Evolutionary conservation across 2,113 vertebrate species (phyloP), one percentile per base, ranked within the genome.

Genomic region (Oryzias javanicus): DNA sequence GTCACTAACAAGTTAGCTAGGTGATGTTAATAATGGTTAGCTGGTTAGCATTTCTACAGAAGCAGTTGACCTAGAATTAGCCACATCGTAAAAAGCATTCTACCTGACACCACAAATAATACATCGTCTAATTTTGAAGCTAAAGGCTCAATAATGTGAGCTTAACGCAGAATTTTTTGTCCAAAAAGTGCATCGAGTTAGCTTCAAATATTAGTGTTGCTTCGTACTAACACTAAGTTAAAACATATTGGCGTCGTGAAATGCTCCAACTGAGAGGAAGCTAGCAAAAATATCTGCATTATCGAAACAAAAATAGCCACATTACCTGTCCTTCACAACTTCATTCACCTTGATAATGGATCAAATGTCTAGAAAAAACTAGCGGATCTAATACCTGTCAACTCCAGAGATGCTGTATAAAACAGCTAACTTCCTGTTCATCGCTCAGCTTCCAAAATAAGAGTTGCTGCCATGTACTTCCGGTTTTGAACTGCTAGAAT

Each of bases 371-470:
- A 6, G 19, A 18, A 18, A 47, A 14, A 52, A 7, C 1, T 27
- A 29, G 25, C 17, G 55, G 72, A 62, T 64, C 66, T 61, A 42
- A 44, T 50, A 46, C 54, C 55, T 51, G 57, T 67, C 64, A 60
- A 29, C 1, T 1, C 3, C 5, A 6, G 14, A 13, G 3, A 6
- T 4, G 7, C n/a, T 2, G 10, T 14, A 16, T 19, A 4, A 20
- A 13, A 12, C 16, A 8, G 10, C 3, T 0, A 10, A 41, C 42
- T 35, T 83, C 80, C 80, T 8, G 74, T 68, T 70, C 62, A 6
- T 4, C 49, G 54, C 68, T 42, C 50, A 22, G 16, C 16, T 54
- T 81, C 80, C 67, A 88, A 25, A 86, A 57, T 82, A 84, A 80
- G 63, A 4, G 22, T 17, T 3, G 0, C 17, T 17, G 17, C 3